Percentiles rank a stretch among this genome's conserved stretches.
These are phyloP conservation scores for Mesorhabditis sp. DNA, from an alignment of 2,888 invertebrate species.

Conservation along the genomic window DNA sequence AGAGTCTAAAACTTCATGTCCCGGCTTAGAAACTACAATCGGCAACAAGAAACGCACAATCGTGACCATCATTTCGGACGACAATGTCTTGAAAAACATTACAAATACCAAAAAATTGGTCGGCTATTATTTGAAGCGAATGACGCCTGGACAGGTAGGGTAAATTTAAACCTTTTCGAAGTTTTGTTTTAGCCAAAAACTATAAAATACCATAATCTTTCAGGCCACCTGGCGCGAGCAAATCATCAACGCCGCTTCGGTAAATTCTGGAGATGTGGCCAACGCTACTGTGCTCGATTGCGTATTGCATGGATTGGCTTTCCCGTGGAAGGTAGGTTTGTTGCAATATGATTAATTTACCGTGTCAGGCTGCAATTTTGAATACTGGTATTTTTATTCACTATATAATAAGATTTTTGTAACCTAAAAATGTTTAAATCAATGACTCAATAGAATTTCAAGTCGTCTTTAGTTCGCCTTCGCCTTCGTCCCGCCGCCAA, in stretches of 20 bases:
- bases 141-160: conserved; percentile 37
- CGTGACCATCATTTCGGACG: conserved; percentile 65
- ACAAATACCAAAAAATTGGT: conserved; percentile 37
- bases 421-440: too few relatives aligned
- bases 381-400: not conserved
- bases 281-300: conserved; percentile 64
- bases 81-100: conserved; percentile 58
- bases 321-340: conserved; percentile 39
- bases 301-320: conserved; percentile 63
- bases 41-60: conserved; percentile 60
- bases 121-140: conserved; percentile 33
- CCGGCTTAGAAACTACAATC: conserved; percentile 59
- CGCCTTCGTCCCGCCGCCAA: conserved; percentile 65
- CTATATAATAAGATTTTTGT: not conserved
- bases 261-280: conserved; percentile 67
- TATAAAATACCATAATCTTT: not conserved
- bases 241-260: conserved; percentile 65
- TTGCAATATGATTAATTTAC: not conserved
- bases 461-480: conserved; percentile 58
- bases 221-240: conserved; percentile 52
- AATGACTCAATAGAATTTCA: not conserved
- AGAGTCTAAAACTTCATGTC: too few relatives aligned
- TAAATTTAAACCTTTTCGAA: conserved; percentile 21
- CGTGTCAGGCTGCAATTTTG: too few relatives aligned
- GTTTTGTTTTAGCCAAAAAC: not conserved